phyloP scores from a whole-genome alignment of 2,113 vertebrate species.

The Mustelus asterias region DNA sequence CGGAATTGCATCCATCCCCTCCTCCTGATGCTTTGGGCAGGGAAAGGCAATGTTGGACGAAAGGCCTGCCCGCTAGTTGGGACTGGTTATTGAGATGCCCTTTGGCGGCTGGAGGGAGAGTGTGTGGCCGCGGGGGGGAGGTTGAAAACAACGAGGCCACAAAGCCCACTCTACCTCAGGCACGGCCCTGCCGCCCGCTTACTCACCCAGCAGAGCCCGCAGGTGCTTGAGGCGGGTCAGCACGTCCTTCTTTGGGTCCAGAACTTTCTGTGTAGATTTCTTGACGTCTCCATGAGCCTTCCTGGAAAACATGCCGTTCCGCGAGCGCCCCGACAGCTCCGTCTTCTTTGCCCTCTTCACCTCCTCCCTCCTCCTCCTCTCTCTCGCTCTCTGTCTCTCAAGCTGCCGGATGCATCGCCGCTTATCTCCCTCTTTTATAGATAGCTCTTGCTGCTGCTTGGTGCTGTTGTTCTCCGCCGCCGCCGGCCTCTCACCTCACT shows the following conservation, averaged over 20 bases:
- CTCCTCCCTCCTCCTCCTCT: background rate
- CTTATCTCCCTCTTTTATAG: constrained; percentile 46
- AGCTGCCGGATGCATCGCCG: background rate
- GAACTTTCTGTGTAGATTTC: constrained; percentile 98
- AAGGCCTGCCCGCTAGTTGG: background rate
- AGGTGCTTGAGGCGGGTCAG: constrained; percentile 91
- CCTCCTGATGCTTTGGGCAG: background rate
- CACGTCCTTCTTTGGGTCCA: constrained; percentile 96
- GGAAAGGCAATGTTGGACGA: background rate
- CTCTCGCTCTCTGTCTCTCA: background rate
- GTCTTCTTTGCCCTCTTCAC: background rate
- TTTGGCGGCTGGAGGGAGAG: background rate
- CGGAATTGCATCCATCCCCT: background rate
- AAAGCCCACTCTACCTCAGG: background rate
- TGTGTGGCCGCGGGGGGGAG: background rate
- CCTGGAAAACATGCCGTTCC: constrained; percentile 86
- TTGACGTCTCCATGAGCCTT: constrained; percentile 89
- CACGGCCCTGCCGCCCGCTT: background rate
- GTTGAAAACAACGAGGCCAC: background rate
- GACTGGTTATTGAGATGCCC: background rate
- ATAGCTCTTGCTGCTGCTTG: too few relatives aligned
- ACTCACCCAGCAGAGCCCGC: constrained; percentile 83
- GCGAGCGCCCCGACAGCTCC: constrained; percentile 39
- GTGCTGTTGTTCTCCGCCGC: constrained; percentile 40
- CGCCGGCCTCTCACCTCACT: background rate